These are phyloP conservation scores for Bombyx mori DNA, from an alignment of 1,140 invertebrate genomes.

Conservation along the genomic window ASM3026992v2 NC_085117.1:10560001-10560500, in stretches of 20 bases:
- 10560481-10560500: conserved; percentile 54
- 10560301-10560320: conserved; percentile 74
- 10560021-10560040: too few species aligned
- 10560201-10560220: too few species aligned
- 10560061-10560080: too few species aligned
- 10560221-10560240: too few species aligned
- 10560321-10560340: conserved; percentile 65
- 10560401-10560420: conserved; percentile 62
- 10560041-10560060: too few species aligned
- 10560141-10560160: too few species aligned
- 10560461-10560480: conserved; percentile 43
- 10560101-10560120: too few species aligned
- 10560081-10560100: too few species aligned
- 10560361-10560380: conserved; percentile 71
- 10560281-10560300: conserved; percentile 77
- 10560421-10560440: conserved; percentile 51
- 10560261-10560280: conserved; percentile 76
- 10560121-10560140: too few species aligned
- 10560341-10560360: conserved; percentile 69
- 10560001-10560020: too few species aligned
- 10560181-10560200: too few species aligned
- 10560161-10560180: too few species aligned
- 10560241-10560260: not conserved
- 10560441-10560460: conserved; percentile 34
- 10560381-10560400: conserved; percentile 69